Evolutionary conservation across 2,113 vertebrate genomes (phyloP).

Genomic region (Stercorarius parasiticus): DNA sequence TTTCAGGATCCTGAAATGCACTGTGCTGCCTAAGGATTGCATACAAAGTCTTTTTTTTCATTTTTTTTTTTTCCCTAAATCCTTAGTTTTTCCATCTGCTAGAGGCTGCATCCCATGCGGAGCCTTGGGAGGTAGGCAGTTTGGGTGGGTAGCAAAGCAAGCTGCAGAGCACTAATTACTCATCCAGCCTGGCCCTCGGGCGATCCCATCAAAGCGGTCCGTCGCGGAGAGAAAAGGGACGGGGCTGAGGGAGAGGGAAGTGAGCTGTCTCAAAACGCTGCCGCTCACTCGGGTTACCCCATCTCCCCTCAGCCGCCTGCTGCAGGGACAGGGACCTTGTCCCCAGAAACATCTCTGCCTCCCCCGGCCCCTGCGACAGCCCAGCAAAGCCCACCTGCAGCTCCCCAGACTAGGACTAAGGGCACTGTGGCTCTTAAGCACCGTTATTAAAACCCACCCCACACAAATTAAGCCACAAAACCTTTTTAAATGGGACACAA

Average conservation of each 20-base stretch:
- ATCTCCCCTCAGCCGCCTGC: not conserved
- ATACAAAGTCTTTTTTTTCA: not conserved
- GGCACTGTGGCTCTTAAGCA: not conserved
- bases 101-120: not conserved
- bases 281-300: not conserved
- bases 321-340: not conserved
- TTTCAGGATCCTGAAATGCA: not conserved
- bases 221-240: not conserved
- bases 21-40: not conserved
- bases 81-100: slow-evolving; percentile 27
- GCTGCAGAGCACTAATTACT: slow-evolving; percentile 5
- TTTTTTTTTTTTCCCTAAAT: not conserved
- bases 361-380: not conserved
- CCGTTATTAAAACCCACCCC: not conserved
- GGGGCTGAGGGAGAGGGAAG: not conserved
- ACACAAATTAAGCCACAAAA: not conserved
- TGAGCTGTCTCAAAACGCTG: not conserved
- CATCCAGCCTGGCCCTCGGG: slow-evolving; percentile 21
- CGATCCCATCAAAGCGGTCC: slow-evolving; percentile 33
- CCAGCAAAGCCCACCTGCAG: not conserved
- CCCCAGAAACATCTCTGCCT: not conserved
- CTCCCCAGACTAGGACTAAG: not conserved
- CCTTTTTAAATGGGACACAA: not conserved
- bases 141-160: slow-evolving; percentile 25
- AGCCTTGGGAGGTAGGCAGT: slow-evolving; percentile 44